phyloP scores from a whole-genome alignment of 2,888 invertebrate genomes.

The Steinernema hermaphroditum region DNA sequence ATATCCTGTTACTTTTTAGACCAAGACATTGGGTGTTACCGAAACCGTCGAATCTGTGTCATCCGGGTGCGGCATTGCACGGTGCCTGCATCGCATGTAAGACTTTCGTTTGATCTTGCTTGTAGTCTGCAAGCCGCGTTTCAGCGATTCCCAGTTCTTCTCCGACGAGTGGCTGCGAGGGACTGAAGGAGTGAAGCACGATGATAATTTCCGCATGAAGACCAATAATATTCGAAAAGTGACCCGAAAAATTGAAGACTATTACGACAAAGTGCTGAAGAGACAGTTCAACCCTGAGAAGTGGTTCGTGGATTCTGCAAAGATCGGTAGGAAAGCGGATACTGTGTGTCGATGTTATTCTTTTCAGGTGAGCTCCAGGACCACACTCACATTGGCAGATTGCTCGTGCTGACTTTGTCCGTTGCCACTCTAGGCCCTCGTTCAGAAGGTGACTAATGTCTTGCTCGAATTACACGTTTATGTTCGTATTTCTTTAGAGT shows the following conservation, averaged over 20 bases:
- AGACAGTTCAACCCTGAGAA: conserved; percentile 3
- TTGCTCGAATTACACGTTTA: neutral
- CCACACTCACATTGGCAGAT: neutral
- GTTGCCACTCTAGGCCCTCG: neutral
- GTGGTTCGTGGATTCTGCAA: neutral
- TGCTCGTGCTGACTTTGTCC: neutral
- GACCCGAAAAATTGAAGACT: neutral
- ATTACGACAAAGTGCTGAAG: conserved; percentile 9
- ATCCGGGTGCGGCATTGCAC: neutral
- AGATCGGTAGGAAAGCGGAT: too few relatives aligned
- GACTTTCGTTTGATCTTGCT: neutral
- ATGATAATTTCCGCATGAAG: neutral
- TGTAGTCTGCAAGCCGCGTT: too few relatives aligned
- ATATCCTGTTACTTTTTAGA: conserved; percentile 7
- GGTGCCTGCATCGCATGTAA: conserved; percentile 19
- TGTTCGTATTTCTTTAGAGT: neutral
- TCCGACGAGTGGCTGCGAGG: neutral
- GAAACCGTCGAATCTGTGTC: neutral
- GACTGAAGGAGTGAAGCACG: neutral
- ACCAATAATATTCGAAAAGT: neutral
- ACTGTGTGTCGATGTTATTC: too few relatives aligned
- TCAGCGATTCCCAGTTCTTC: conserved; percentile 1
- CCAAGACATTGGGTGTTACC: neutral
- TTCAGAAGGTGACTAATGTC: neutral
- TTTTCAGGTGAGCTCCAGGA: neutral